Evolutionary conservation across 2,113 vertebrate genomes (phyloP), one percentile per base, ranked within the genome.

Genomic region (Aspidoscelis tigris): DNA sequence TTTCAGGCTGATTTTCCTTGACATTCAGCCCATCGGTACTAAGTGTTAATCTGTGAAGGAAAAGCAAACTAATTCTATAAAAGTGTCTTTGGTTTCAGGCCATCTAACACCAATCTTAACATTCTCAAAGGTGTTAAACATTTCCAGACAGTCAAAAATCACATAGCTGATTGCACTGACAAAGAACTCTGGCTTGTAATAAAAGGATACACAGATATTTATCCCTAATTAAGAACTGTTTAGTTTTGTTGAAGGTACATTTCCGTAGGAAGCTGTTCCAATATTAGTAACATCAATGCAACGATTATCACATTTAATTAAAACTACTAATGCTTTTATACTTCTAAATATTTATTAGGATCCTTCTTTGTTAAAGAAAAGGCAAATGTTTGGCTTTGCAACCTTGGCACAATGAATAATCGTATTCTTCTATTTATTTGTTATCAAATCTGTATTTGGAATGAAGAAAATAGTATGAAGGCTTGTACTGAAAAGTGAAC

Each of bases 21-120:
- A 93, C 86, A 90, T 83, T 85, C 86, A 92, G 91, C 93, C 92
- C 92, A 93, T 89, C 91, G 87, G 68, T 89, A 82, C 87, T 81
- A 94, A 92, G 94, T 93, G 87, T 87, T 94, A 93, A 93, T 88
- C 83, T 91, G 80, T 78, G 76, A 76, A 94, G 93, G 88, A 94
- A 95, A 95, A 93, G 86, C 78, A 92, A 94, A 91, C 77, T 91
- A 93, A 93, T 90, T 89, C 83, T 86, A 58, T 82, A 92, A 91
- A 88, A 90, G 84, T 78, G 22, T 85, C 65, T 82, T 80, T 89
- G 82, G 86, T 88, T 92, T 91, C 84, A 82, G 75, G 85, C 80
- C 41, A 84, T 75, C 86, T 1, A 0, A 92, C 75, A 88, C n/a
- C 4, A 83, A 88, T 86, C 87, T 90, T 88, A 87, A 78, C 88